Conservation (phyloP, 2,113 vertebrate species). For the Esox niger region DNA sequence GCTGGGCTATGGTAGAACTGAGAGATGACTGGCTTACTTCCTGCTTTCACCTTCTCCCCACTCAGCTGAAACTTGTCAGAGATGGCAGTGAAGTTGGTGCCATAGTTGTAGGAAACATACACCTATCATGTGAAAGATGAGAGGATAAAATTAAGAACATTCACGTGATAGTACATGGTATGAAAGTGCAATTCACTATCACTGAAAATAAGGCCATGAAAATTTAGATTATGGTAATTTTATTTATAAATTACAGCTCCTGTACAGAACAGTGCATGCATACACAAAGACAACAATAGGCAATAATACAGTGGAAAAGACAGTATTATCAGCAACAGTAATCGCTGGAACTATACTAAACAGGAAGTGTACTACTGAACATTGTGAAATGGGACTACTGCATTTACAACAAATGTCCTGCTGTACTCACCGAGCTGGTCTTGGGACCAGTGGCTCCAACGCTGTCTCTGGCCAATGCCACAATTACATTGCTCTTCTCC, state of each 20-base stretch:
- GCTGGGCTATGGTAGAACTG: slow-evolving; percentile 98
- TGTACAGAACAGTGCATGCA: not conserved
- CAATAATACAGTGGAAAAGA: no score
- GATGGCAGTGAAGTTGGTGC: slow-evolving; percentile 83
- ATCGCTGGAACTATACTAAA: no score
- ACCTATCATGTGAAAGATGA: slow-evolving; percentile 71
- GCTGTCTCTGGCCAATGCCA: slow-evolving; percentile 92
- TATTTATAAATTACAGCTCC: no score
- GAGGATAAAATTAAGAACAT: slow-evolving; percentile 7
- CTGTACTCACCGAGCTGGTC: slow-evolving; percentile 85
- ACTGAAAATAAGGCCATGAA: no score
- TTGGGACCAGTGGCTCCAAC: slow-evolving; percentile 81
- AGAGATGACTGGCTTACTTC: slow-evolving; percentile 80
- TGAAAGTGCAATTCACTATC: no score
- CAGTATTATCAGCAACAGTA: no score
- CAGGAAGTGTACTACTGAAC: no score
- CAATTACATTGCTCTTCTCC: slow-evolving; percentile 95
- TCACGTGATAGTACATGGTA: no score
- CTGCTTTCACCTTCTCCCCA: slow-evolving; percentile 61
- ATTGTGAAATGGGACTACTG: no score
- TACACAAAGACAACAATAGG: not conserved
- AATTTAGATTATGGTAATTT: no score
- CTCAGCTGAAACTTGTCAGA: slow-evolving; percentile 80
- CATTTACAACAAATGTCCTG: no score
- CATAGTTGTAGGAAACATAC: slow-evolving; percentile 92